Evolutionary conservation across 1,140 invertebrate genomes (phyloP), one percentile per base, ranked within the genome.

Genomic region (Drosophila subobscura): DNA sequence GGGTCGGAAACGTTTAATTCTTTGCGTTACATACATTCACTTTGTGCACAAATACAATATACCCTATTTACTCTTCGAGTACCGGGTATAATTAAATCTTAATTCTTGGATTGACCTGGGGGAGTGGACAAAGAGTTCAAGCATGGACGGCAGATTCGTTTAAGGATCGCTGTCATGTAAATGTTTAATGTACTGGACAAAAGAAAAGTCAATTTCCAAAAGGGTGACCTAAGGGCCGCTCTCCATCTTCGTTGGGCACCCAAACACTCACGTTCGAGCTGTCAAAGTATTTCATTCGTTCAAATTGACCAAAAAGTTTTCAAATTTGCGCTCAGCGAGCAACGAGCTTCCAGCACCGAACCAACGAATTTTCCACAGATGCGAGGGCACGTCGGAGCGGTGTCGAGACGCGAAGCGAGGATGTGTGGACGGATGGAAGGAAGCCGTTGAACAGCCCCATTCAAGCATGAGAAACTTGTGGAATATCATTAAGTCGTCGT

Each of bases 251-350:
- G 42, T 63, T 64, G 46, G 33, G 42, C 29, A n/a, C 7, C 10
- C 14, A 12, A 47, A 14, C 27, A 3, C 37, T 53, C 68, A 72
- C 67, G 68, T 72, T 49, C 49, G n/a, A 25, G 49, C 55, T 72
- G 68, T 72, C 68, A 60, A 60, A 72, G 66, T 53, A 72, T 58
- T 72, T 72, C 55, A 61, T 40, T 72, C 55, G 41, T 60, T 53
- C 22, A 59, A 53, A 72, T 72, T 72, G 49, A 47, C 22, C 41
- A 45, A 53, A 71, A 72, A 72, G 23, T 72, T 72, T 72, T 72
- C 33, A 49, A 72, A 72, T 72, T 60, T 51, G 27, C 55, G 42
- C 44, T 58, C 12, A 47, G 20, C 55, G 41, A 27, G 53, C 53
- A 22, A 23, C 16, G 45, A n/a, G 12, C 16, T 46, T 46, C 12